A percentile compares a stretch with the other conserved stretches of the same genome.
phyloP scores from a whole-genome alignment of 2,113 vertebrate genomes.

The Nothobranchius kuhntae region DNA sequence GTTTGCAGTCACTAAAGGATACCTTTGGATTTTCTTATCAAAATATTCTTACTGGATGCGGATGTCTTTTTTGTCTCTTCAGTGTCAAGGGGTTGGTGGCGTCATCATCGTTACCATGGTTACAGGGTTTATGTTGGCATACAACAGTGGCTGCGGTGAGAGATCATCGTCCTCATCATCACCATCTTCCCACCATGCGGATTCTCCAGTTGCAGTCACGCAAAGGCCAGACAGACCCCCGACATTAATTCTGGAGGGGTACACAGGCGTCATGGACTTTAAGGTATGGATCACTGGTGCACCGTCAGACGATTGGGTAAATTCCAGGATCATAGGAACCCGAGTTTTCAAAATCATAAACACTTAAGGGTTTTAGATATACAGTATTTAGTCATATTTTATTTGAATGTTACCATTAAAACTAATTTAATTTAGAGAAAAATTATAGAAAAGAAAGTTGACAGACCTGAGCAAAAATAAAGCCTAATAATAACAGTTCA shows the following conservation, averaged over 20 bases:
- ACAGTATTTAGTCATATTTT: neutral
- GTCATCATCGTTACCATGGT: constrained; percentile 87
- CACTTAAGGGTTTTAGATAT: neutral
- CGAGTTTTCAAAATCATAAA: neutral
- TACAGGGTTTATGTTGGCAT: constrained; percentile 89
- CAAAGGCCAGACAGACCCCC: constrained; percentile 16
- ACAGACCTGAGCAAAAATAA: too few species aligned
- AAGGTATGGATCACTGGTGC: constrained; percentile 73
- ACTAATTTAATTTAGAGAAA: too few species aligned
- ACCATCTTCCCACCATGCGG: constrained; percentile 15
- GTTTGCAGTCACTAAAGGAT: neutral
- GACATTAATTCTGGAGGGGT: constrained; percentile 77
- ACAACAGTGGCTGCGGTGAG: constrained; percentile 75
- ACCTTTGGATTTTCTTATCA: neutral
- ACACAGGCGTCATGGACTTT: constrained; percentile 84
- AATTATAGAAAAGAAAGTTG: too few species aligned
- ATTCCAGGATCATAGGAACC: neutral
- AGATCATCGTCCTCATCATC: constrained; percentile 23
- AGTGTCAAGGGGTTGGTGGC: constrained; percentile 88
- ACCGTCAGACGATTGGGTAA: neutral
- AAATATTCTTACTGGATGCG: neutral
- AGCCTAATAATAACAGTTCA: too few species aligned
- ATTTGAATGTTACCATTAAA: neutral
- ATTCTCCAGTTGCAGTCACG: constrained; percentile 6
- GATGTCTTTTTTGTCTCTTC: constrained; percentile 24